Evolutionary conservation across 2,797 vertebrate genomes (phyloP), one percentile per base, ranked within the genome.

Genomic region (Amblyopsis hoosieri): DNA sequence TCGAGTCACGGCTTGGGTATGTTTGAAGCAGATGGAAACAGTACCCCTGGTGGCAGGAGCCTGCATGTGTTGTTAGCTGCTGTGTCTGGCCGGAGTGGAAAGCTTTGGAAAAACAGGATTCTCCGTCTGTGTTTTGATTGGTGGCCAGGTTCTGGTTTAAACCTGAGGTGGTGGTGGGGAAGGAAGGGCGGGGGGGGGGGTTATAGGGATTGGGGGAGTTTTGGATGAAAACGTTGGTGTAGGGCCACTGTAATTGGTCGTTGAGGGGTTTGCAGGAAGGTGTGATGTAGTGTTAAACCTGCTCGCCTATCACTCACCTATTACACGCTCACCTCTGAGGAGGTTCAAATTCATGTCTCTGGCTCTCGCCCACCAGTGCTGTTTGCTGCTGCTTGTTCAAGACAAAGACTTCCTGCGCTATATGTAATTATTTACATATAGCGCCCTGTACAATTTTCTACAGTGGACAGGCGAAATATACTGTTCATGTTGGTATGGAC

Each of bases 1-100:
- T 89, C 70, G 72, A 91, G 85, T 90, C 89, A 92, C 84, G 82
- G 80, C 84, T 87, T 0, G 69, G 83, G 78, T 85, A 90, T 80
- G 83, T 87, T 88, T 87, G 86, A 88, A 86, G 83, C 58, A 49
- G 77, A 64, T 81, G 88, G 85, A 91, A 88, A 90, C 89, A 79
- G 80, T 83, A 73, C 79, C 78, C 75, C 72, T 69, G 72, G 77
- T 71, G 78, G 75, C 65, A 63, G 23, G 68, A 76, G 42, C 67
- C 14, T 69, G 74, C 57, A 83, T 83, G 80, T 70, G 84, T 71
- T 76, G 71, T 69, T 75, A 60, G 82, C 83, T 80, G 80, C 85
- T 66, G 74, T 58, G 74, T 81, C 84, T 76, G 82, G 76, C 61
- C 75, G 78, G 69, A 76, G 71, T 71, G 74, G 78, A 82, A 85